Base-by-base conservation (phyloP, 2,797 vertebrate genomes). In the Spea hammondii region DNA sequence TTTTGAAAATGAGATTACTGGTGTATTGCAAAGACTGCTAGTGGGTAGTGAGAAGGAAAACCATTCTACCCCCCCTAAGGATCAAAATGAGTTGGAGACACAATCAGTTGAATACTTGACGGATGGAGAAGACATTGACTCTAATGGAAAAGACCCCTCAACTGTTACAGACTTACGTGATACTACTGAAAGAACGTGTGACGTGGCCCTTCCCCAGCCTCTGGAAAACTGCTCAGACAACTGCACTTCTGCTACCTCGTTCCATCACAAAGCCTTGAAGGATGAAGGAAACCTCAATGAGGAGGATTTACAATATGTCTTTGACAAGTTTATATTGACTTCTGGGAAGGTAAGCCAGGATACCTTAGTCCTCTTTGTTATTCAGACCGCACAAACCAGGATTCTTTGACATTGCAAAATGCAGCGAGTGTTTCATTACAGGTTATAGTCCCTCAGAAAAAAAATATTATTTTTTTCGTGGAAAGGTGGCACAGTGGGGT, bases 251-350 rank as follows among this genome's bases (percentile, higher is more conserved):
- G 80, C 91, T 88, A 92, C 92, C 87, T 92, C 92, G 72, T 89
- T 86, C 80, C 88, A 84, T 85, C 89, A 88, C 86, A 85, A 86
- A 87, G 83, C 85, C 88, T 87, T 88, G 89, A 88, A 89, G 76
- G 90, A 88, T 77, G 92, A 91, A 72, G 85, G 80, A 51, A 88
- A 74, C 10, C 83, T 91, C 60, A 54, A 90, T n/a, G 83, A 92
- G 53, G 91, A 94, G 72, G 94, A 97, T 78, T 92, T 98, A 84
- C 90, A 92, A 92, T 99, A 98, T 84, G 89, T 94, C 76, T 99
- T 99, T 85, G 96, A 99, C 89, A 94, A 93, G 88, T 94, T 96
- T 92, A 95, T 98, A 90, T 94, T 99, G 88, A 99, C 97, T 45
- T 96, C 95, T 80, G 97, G 97, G 89, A 99, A 99, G 96, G 97